These are phyloP conservation scores for Eulithis testata DNA, from an alignment of 2,888 invertebrate genomes.

Conservation along the genomic window DNA sequence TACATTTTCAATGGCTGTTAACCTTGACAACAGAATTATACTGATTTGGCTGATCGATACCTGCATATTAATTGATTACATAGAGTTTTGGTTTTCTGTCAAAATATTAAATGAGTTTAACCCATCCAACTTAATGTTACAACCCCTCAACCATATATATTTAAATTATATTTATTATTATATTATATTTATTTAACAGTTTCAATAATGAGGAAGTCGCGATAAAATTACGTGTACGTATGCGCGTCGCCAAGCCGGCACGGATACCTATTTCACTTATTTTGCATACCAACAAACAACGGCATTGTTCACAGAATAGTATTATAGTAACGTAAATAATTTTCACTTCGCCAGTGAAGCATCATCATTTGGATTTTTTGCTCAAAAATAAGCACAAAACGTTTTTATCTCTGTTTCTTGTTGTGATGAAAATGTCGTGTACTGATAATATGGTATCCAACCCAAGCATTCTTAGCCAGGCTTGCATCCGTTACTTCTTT, in stretches of 20 bases:
- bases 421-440: no score
- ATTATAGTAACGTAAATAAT: slow-evolving; percentile 1
- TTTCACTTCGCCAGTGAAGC: background rate
- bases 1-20: slow-evolving; percentile 4
- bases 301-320: slow-evolving; percentile 10
- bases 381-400: no score
- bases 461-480: no score
- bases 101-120: no score
- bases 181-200: background rate
- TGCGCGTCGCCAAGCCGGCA: slow-evolving; percentile 55
- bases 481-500: no score
- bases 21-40: background rate
- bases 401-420: no score
- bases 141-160: no score
- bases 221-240: slow-evolving; percentile 45
- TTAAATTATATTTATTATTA: background rate
- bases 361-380: background rate
- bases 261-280: slow-evolving; percentile 69
- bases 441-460: no score
- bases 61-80: no score
- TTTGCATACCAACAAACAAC: slow-evolving; percentile 79
- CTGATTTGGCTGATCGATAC: background rate
- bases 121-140: no score
- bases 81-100: no score
- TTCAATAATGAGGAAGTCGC: slow-evolving; percentile 44